Base-by-base conservation (phyloP, 2,797 vertebrate genomes). In the Merluccius polli region DNA sequence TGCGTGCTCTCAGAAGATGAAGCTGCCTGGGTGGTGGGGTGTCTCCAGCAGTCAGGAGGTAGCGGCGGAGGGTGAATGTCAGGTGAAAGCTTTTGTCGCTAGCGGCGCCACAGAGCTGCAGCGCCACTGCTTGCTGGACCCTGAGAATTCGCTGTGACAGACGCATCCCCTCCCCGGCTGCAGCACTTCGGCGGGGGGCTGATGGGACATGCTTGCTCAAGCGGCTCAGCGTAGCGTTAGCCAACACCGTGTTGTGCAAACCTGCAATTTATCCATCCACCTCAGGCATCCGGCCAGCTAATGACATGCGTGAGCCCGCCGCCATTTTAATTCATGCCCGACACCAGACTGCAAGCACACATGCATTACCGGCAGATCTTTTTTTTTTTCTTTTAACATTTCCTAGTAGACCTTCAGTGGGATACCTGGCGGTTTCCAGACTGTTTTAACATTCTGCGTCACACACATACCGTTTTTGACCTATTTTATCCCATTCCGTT, bases 71-170 rank as follows among this genome's bases (percentile, higher is more conserved):
- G 89, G 89, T 88, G 88, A 92, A 88, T 87, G 85, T 77, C 72
- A 76, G 82, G 86, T 86, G 75, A 87, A 87, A 77, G 84, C 87
- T 90, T 83, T 85, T 91, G 92, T 83, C 83, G 83, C 89, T 88
- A 35, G 76, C 85, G 85, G 84, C 85, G 85, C 77, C 85, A 86
- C 59, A 81, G 86, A 85, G 84, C 89, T 85, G 79, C 73, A 79
- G 81, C 85, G 84, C 79, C 78, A 78, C 83, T 92, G 89, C 83
- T 92, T 92, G 92, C 87, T 92, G 92, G 91, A 94, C 90, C 90
- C 93, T 95, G 92, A 94, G 93, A 95, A 95, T 94, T 92, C 91
- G 92, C 94, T 94, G 88, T 95, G 95, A 94, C 94, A 94, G 94
- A 93, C 94, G 91, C 86, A 89, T 93, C 90, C 94, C 93, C 89